These are phyloP conservation scores for Meriones psammophilus DNA, from an alignment of 2,797 vertebrate genomes.

Conservation along the genomic window DNA sequence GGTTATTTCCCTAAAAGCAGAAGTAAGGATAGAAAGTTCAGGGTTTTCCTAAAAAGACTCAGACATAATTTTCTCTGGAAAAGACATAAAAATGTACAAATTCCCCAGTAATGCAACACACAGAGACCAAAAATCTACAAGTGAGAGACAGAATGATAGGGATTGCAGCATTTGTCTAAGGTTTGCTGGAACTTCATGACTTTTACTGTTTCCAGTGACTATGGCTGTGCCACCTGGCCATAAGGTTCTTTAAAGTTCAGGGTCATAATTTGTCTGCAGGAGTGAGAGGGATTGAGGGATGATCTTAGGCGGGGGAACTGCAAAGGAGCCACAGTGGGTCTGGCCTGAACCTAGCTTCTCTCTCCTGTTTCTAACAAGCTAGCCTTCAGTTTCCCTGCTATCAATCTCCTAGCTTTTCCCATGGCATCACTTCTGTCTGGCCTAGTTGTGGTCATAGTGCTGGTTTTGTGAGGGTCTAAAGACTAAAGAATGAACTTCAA, in stretches of 20 bases:
- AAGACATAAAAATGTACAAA: no score
- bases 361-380: neutral
- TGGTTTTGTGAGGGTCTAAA: slow-evolving; percentile 37
- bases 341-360: neutral
- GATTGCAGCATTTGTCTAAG: no score
- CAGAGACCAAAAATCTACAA: no score
- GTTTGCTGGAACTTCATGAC: no score
- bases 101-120: no score
- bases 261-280: neutral
- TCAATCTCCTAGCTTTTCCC: neutral
- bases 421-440: slow-evolving; percentile 37
- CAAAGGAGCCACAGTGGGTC: neutral
- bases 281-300: neutral
- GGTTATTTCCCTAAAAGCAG: no score
- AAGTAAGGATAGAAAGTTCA: no score
- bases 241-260: neutral
- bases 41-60: no score
- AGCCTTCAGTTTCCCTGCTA: neutral
- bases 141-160: no score
- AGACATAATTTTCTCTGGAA: no score
- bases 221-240: neutral
- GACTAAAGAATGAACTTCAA: slow-evolving; percentile 40
- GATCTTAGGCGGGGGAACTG: neutral
- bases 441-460: neutral
- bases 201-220: no score